Percentiles rank a stretch among this genome's conserved stretches.
Evolutionary conservation across 2,797 vertebrate species (phyloP).

Genomic region (Muscicapa comitata): DNA sequence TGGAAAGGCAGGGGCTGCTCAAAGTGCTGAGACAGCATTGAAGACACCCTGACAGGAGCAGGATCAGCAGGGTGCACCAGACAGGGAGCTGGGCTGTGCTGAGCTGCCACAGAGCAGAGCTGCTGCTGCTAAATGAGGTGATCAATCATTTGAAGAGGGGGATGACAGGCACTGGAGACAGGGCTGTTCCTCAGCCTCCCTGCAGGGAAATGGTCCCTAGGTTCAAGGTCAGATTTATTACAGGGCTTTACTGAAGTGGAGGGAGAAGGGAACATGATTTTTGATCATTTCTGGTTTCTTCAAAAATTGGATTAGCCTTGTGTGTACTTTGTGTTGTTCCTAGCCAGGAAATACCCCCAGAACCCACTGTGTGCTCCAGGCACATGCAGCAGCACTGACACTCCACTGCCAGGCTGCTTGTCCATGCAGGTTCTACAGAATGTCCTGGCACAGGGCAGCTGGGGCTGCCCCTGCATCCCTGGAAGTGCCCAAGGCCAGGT

Average conservation of each 20-base stretch:
- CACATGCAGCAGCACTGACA: not conserved
- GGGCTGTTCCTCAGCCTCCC: not conserved
- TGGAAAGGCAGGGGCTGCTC: not conserved
- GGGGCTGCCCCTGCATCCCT: too few relatives aligned
- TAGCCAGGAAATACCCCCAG: not conserved
- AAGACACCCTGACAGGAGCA: not conserved
- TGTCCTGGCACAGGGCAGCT: not conserved
- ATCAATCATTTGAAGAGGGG: not conserved
- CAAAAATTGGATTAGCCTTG: accelerated
- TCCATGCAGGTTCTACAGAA: not conserved
- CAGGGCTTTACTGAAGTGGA: not conserved
- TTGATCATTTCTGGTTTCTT: not conserved
- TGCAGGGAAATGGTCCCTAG: not conserved
- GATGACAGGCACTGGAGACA: not conserved
- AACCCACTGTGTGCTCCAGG: not conserved
- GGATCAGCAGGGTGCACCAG: not conserved
- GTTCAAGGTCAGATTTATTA: not conserved
- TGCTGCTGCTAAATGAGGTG: not conserved
- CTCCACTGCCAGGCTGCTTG: not conserved
- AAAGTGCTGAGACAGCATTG: accelerated
- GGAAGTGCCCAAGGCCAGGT: too few relatives aligned
- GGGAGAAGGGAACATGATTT: not conserved
- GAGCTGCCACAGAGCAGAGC: not conserved
- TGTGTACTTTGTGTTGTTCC: not conserved
- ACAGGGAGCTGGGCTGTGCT: not conserved